Evolutionary conservation across 2,797 vertebrate genomes (phyloP).

Genomic region (Rhynchonycteris naso): DNA sequence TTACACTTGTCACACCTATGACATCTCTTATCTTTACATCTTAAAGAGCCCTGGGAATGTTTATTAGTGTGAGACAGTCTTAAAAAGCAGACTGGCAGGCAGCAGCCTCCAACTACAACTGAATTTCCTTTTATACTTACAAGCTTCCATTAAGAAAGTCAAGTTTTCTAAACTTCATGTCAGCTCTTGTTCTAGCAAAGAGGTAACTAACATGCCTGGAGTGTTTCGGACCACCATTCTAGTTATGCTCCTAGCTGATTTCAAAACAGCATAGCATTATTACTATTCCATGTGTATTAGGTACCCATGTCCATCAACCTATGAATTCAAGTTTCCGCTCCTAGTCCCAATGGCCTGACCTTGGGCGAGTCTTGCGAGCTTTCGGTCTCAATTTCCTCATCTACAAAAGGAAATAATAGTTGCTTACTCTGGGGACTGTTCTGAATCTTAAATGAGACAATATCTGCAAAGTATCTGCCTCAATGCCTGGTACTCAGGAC

Average conservation of each 20-base stretch:
- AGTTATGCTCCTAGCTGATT: neutral
- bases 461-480: neutral
- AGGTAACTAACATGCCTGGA: neutral
- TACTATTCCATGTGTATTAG: neutral
- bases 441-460: slow-evolving; percentile 16
- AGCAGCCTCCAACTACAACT: neutral
- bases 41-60: slow-evolving; percentile 62
- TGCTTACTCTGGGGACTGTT: neutral
- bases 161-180: neutral
- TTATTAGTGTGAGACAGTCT: slow-evolving; percentile 46
- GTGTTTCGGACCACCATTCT: neutral
- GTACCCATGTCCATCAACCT: fast-evolving
- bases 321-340: neutral
- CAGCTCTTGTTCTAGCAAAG: neutral
- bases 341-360: neutral
- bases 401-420: neutral
- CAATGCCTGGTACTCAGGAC: neutral
- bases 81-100: slow-evolving; percentile 36
- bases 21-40: slow-evolving; percentile 45
- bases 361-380: neutral
- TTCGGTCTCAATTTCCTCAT: slow-evolving; percentile 1
- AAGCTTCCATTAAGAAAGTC: slow-evolving; percentile 12
- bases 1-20: neutral
- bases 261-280: neutral
- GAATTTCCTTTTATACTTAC: neutral